Conservation (phyloP, 2,797 vertebrate species). For the Sternarchorhynchus goeldii region DNA sequence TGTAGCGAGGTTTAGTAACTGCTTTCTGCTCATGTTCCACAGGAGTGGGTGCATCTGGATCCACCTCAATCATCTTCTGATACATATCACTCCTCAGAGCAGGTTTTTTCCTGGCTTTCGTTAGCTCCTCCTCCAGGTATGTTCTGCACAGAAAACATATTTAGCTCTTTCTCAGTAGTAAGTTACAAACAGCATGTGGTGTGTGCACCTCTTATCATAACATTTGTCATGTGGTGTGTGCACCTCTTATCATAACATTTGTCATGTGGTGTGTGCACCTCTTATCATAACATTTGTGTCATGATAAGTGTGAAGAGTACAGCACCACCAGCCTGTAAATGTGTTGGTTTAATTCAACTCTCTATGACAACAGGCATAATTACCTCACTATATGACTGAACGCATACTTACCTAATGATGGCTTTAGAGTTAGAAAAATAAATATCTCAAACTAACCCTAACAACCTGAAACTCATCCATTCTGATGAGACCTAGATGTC, state of each 20-base stretch:
- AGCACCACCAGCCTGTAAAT: neutral
- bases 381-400: no score
- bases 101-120: slow-evolving; percentile 94
- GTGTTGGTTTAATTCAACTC: no score
- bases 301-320: no score
- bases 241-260: no score
- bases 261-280: no score
- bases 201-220: no score
- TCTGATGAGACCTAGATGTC: slow-evolving; percentile 6
- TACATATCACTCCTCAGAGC: slow-evolving; percentile 97
- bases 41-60: slow-evolving; percentile 82
- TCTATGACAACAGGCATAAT: no score
- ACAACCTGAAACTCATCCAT: neutral
- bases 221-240: no score
- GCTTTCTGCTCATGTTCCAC: slow-evolving; percentile 85
- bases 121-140: slow-evolving; percentile 95
- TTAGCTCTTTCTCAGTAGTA: slow-evolving; percentile 2
- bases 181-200: neutral
- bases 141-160: slow-evolving; percentile 74
- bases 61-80: slow-evolving; percentile 96
- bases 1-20: slow-evolving; percentile 96
- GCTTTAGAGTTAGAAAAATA: neutral
- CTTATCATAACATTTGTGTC: no score
- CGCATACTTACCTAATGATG: neutral
- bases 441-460: neutral